Percentiles rank a stretch among this genome's conserved stretches.
phyloP scores from a whole-genome alignment of 2,888 invertebrate genomes.

The Idaea dimidiata region DNA sequence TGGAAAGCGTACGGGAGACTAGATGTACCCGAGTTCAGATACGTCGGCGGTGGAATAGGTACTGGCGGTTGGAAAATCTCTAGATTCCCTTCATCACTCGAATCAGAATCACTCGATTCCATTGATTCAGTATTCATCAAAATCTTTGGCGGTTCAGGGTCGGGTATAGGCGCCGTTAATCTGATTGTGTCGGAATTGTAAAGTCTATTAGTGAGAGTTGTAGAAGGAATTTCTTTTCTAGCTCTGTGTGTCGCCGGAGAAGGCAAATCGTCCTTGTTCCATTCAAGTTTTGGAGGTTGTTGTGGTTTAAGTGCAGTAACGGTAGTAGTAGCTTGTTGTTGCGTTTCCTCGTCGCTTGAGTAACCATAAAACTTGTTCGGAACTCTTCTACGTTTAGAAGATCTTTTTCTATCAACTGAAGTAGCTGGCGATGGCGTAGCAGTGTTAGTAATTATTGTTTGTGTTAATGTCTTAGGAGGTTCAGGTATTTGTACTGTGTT shows the following conservation, averaged over 20 bases:
- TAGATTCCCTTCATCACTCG: slow-evolving; percentile 78
- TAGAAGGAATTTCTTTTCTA: slow-evolving; percentile 73
- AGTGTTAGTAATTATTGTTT: slow-evolving; percentile 28
- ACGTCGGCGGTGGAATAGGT: slow-evolving; percentile 66
- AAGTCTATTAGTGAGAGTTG: slow-evolving; percentile 58
- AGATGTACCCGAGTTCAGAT: slow-evolving; percentile 71
- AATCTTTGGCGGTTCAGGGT: slow-evolving; percentile 70
- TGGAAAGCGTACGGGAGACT: slow-evolving; percentile 72
- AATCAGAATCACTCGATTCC: slow-evolving; percentile 75
- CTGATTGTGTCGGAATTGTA: slow-evolving; percentile 76
- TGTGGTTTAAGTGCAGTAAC: slow-evolving; percentile 77
- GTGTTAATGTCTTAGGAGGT: slow-evolving; percentile 40
- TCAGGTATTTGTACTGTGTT: slow-evolving; percentile 75
- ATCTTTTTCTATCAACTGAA: slow-evolving; percentile 83
- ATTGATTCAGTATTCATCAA: slow-evolving; percentile 73
- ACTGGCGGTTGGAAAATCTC: slow-evolving; percentile 70
- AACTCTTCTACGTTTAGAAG: slow-evolving; percentile 89
- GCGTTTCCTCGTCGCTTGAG: slow-evolving; percentile 89
- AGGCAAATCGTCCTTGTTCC: slow-evolving; percentile 87
- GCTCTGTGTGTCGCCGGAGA: slow-evolving; percentile 76
- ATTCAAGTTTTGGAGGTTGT: slow-evolving; percentile 84
- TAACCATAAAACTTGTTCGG: slow-evolving; percentile 94
- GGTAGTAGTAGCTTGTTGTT: slow-evolving; percentile 46
- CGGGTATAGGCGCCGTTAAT: slow-evolving; percentile 68
- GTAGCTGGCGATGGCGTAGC: slow-evolving; percentile 48